Evolutionary conservation across 2,888 invertebrate species (phyloP), one percentile per base, ranked within the genome.

Genomic region (Cephus spinipes): DNA sequence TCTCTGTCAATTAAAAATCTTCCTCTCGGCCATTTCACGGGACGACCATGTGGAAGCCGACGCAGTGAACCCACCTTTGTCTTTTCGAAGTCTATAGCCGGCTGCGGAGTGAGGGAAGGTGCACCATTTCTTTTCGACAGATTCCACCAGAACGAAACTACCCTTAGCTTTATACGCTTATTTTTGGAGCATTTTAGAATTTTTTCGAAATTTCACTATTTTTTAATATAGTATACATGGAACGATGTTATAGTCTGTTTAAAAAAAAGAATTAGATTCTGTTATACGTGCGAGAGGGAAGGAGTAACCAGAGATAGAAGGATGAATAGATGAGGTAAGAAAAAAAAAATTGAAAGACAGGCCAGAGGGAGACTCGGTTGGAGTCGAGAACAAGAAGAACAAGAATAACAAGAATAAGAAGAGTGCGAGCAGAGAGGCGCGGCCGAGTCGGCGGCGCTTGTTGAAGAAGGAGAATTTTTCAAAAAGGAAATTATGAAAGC

Each of bases 401-500:
- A 77, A 74, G 74, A 77, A 74, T 36, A 74, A 68, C 34, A 74
- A 68, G 30, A 73, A 40, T 15, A 76, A 69, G 68, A n/a, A 68
- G 35, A 73, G 30, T 73, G 35, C 12, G 78, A 68, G 71, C 40
- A 33, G 30, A 75, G 76, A 36, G 33, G 73, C 73, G 75, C 75
- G 68, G 75, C 68, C 32, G 69, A 74, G 74, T 33, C 74, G 34
- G 74, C 69, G 36, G 75, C 68, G 35, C 36, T 15, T 33, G 80
- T 71, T 33, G 68, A 76, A 30, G 33, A 34, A 36, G 78, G 68
- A 69, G 79, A 83, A 89, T 85, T 88, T 87, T 88, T 87, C 86
- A 84, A 87, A 88, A 87, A 89, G 87, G 87, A 89, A 90, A 89
- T 89, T 89, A 89, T 87, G 88, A 88, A 87, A 88, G 86, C 87